phyloP scores from a whole-genome alignment of 2,113 vertebrate genomes.

The Pteruthius melanotis region DNA sequence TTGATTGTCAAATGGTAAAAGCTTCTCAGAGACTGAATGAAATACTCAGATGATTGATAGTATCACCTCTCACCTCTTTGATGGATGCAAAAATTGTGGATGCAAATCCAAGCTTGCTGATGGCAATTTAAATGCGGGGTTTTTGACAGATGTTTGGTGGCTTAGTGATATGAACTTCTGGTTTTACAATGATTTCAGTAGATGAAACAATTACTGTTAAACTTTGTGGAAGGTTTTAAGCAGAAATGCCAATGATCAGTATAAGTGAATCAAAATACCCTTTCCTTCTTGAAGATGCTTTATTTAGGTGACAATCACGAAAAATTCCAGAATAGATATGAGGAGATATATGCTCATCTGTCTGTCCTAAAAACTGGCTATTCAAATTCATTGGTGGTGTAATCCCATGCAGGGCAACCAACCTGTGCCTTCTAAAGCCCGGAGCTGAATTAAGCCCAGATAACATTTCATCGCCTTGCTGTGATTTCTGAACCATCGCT shows the following conservation, averaged over 20 bases:
- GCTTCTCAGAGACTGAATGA: not conserved
- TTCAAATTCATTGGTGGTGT: not conserved
- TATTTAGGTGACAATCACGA: not conserved
- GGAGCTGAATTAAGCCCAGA: not conserved
- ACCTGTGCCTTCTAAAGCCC: not conserved
- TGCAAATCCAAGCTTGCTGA: not conserved
- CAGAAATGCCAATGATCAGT: not conserved
- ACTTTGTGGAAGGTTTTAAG: not conserved
- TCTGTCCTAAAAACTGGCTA: not conserved
- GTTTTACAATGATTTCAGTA: not conserved
- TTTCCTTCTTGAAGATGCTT: not conserved
- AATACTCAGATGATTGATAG: not conserved
- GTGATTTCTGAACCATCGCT: not conserved
- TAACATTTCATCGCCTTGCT: not conserved
- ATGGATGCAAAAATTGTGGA: not conserved
- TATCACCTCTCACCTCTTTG: not conserved
- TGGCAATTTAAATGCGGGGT: fast-evolving
- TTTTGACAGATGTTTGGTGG: not conserved
- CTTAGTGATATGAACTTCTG: not conserved
- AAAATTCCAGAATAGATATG: not conserved
- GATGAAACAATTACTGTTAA: not conserved
- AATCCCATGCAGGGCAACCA: not conserved
- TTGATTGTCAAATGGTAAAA: not conserved
- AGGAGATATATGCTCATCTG: not conserved
- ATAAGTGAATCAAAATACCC: not conserved